Percentiles rank a stretch among this genome's conserved stretches.
phyloP scores from a whole-genome alignment of 2,888 invertebrate species.

The Chaetoderma sp. region DNA sequence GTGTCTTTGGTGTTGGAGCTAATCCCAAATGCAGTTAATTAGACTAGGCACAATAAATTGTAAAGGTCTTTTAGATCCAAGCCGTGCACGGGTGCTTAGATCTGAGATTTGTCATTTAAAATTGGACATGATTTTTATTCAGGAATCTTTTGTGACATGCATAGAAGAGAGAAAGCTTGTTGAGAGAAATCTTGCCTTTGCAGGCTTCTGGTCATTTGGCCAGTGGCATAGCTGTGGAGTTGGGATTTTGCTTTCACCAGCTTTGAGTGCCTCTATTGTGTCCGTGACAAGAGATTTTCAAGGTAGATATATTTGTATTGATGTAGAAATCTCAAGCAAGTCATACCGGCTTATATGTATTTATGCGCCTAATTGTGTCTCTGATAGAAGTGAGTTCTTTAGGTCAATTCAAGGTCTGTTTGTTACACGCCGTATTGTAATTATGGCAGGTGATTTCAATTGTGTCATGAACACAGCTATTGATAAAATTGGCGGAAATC shows the following conservation, averaged over 20 bases:
- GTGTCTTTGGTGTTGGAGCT: too few relatives aligned
- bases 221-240: background rate
- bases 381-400: conserved; percentile 23
- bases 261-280: too few relatives aligned
- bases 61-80: background rate
- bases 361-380: conserved; percentile 14
- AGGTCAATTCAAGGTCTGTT: conserved; percentile 6
- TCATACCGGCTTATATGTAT: background rate
- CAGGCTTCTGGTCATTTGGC: background rate
- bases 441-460: conserved; percentile 29
- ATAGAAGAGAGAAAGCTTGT: background rate
- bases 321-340: too few relatives aligned
- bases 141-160: background rate
- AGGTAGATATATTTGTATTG: too few relatives aligned
- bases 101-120: background rate
- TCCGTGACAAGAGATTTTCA: too few relatives aligned
- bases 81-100: background rate
- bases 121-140: background rate
- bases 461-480: conserved; percentile 18
- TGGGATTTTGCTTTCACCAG: background rate
- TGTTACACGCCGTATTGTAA: conserved; percentile 8
- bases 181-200: background rate
- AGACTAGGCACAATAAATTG: background rate
- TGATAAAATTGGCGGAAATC: conserved; percentile 29
- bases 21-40: too few relatives aligned